Conservation (phyloP, 2,113 vertebrate genomes). For the Malurus alboscapulatus region DNA sequence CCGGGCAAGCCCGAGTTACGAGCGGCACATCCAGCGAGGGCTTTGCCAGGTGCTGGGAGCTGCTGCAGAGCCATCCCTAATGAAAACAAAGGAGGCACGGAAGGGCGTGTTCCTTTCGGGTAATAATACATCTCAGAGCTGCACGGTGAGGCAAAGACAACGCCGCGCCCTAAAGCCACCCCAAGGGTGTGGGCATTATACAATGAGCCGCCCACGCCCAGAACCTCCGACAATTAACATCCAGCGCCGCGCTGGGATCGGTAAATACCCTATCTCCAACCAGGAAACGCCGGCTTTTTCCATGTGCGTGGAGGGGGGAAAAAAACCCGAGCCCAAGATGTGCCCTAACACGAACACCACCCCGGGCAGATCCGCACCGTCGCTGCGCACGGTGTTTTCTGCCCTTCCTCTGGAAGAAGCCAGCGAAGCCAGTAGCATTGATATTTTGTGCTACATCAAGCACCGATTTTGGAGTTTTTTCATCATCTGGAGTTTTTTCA, state of each 20-base stretch:
- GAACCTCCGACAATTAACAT: constrained; percentile 31
- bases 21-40: not conserved
- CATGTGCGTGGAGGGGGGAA: not conserved
- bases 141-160: constrained; percentile 46
- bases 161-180: constrained; percentile 26
- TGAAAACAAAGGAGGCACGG: constrained; percentile 35
- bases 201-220: constrained; percentile 47
- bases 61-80: not conserved
- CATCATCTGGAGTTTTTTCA: not conserved
- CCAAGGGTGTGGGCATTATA: constrained; percentile 55
- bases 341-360: not conserved
- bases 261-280: not conserved
- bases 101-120: not conserved
- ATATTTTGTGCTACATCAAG: not conserved
- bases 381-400: rapidly evolving
- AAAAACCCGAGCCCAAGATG: not conserved
- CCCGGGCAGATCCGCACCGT: not conserved
- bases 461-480: not conserved
- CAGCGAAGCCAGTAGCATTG: not conserved
- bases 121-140: constrained; percentile 47
- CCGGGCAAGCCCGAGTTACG: not conserved
- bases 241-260: not conserved
- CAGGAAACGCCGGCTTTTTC: not conserved
- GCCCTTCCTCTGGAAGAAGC: not conserved
- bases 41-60: constrained; percentile 31